Percentiles rank a stretch among this genome's conserved stretches.
Conservation (phyloP, 2,113 vertebrate species). For the Erinaceus europaeus region DNA sequence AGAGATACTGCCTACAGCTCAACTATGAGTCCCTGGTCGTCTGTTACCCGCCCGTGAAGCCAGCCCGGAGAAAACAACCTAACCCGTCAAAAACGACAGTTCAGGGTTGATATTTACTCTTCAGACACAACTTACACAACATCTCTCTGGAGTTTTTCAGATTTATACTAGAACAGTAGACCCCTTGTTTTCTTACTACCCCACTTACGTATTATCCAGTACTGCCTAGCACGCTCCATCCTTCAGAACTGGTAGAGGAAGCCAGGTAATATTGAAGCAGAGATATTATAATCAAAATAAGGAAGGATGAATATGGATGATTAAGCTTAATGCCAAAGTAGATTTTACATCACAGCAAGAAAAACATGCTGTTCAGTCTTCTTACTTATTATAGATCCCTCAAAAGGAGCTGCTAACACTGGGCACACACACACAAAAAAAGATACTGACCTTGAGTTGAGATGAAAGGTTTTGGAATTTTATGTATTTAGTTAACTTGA, state of each 20-base stretch:
- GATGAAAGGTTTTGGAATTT: no score
- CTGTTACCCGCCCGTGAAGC: no score
- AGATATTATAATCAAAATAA: background rate
- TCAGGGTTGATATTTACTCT: background rate
- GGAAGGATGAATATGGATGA: background rate
- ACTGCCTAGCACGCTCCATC: background rate
- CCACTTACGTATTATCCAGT: no score
- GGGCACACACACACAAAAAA: no score
- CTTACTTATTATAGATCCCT: background rate
- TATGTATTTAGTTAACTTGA: no score
- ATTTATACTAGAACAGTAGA: no score
- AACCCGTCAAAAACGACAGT: no score
- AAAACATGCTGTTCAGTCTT: background rate
- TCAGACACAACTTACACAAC: background rate
- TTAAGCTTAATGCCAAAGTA: background rate
- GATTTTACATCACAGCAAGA: background rate
- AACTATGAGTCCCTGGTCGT: no score
- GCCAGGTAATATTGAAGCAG: background rate
- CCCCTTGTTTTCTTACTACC: background rate
- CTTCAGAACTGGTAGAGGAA: no score
- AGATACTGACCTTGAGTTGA: no score
- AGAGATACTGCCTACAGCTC: no score
- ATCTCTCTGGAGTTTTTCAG: background rate
- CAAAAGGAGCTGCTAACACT: background rate
- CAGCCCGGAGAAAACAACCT: no score